Evolutionary conservation across 2,113 vertebrate species (phyloP).

Genomic region (Gymnocephalus cernua): DNA sequence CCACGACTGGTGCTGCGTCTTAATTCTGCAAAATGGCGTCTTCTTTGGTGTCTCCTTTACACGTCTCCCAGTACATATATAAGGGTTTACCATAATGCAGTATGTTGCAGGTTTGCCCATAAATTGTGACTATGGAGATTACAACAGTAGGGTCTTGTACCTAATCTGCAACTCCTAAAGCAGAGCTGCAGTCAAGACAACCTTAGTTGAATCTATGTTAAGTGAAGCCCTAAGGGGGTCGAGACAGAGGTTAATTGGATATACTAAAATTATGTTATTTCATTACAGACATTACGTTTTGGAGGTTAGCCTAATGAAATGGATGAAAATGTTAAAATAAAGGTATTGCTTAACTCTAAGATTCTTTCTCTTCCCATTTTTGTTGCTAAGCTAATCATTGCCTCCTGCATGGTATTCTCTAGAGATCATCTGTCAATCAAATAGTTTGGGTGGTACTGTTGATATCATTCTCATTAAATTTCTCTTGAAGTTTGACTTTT

Average conservation of each 20-base stretch:
- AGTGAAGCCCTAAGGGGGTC: slow-evolving; percentile 78
- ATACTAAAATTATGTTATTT: slow-evolving; percentile 80
- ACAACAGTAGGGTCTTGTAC: slow-evolving; percentile 39
- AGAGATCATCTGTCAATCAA: slow-evolving; percentile 33
- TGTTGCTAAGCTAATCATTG: slow-evolving; percentile 39
- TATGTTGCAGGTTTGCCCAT: slow-evolving; percentile 1
- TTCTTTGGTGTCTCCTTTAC: slow-evolving; percentile 29
- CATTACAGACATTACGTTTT: slow-evolving; percentile 74
- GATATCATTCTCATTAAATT: slow-evolving; percentile 1
- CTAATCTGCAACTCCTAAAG: slow-evolving; percentile 60
- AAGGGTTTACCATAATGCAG: neutral
- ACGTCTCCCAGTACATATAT: slow-evolving; percentile 1
- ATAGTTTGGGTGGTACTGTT: neutral
- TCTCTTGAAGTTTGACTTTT: slow-evolving; percentile 8
- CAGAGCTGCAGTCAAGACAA: slow-evolving; percentile 55
- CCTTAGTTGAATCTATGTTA: slow-evolving; percentile 75
- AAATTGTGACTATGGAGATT: slow-evolving; percentile 15
- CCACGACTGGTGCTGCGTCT: slow-evolving; percentile 38
- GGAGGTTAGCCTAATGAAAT: slow-evolving; percentile 77
- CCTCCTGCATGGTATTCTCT: neutral
- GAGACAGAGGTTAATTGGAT: slow-evolving; percentile 80
- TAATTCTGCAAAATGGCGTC: slow-evolving; percentile 49
- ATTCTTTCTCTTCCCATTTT: neutral
- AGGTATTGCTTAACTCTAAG: slow-evolving; percentile 45
- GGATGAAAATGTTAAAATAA: slow-evolving; percentile 46